These are phyloP conservation scores for Rhincodon typus DNA, from an alignment of 2,797 vertebrate genomes.

Conservation along the genomic window DNA sequence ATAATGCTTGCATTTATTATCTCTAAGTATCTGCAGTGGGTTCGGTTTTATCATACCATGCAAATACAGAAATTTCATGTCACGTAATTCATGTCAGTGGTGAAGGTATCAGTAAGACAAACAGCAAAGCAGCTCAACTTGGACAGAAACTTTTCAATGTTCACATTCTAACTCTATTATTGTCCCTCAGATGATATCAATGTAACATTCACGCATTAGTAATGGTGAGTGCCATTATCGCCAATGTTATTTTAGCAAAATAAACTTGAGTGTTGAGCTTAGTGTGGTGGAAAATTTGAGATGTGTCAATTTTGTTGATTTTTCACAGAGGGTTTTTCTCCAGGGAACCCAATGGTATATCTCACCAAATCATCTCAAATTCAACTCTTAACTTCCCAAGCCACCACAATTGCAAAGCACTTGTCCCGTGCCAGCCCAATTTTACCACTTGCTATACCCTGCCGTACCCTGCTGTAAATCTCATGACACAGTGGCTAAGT, in stretches of 20 bases:
- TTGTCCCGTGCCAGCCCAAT: too few species aligned
- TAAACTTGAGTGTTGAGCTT: not conserved
- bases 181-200: not conserved
- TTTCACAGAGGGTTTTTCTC: too few species aligned
- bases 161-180: not conserved
- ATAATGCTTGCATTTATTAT: not conserved
- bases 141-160: not conserved
- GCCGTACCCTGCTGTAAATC: too few species aligned
- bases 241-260: not conserved
- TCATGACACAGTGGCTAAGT: too few species aligned
- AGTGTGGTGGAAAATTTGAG: not conserved
- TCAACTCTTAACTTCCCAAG: too few species aligned
- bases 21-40: not conserved
- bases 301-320: too few species aligned
- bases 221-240: not conserved
- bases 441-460: too few species aligned
- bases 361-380: too few species aligned
- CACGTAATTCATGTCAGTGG: not conserved
- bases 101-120: not conserved
- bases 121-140: not conserved
- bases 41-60: not conserved
- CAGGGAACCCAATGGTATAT: too few species aligned
- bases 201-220: not conserved
- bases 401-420: too few species aligned
- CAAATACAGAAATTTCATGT: not conserved